phyloP scores from a whole-genome alignment of 2,113 vertebrate species.

The Hydrolagus affinis region DNA sequence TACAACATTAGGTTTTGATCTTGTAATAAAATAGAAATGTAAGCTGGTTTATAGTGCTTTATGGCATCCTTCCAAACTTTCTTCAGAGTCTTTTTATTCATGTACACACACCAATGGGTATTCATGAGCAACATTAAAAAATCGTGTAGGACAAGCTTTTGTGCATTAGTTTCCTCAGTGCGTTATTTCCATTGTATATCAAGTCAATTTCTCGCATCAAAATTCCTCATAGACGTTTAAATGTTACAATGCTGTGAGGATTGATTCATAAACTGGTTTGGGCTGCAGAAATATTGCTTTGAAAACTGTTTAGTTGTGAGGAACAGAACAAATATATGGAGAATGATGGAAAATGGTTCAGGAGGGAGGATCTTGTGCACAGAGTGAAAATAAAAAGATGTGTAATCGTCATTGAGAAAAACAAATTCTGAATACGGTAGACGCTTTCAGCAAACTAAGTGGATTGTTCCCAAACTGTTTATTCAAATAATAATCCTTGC shows the following conservation, averaged over 20 bases:
- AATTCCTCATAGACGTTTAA: constrained; percentile 33
- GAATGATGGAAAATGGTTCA: neutral
- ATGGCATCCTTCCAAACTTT: constrained; percentile 48
- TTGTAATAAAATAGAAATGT: constrained; percentile 44
- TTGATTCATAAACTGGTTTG: neutral
- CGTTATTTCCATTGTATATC: constrained; percentile 50
- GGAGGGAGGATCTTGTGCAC: neutral
- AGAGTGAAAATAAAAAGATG: constrained; percentile 44
- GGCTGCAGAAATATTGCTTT: constrained; percentile 48
- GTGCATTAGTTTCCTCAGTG: constrained; percentile 45
- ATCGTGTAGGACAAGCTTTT: constrained; percentile 46
- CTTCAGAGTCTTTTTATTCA: constrained; percentile 36
- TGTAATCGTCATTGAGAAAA: neutral
- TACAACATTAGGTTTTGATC: constrained; percentile 42
- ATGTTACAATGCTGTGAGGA: neutral
- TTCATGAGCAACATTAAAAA: constrained; percentile 49
- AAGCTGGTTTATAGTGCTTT: constrained; percentile 24
- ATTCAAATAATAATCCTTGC: too few relatives aligned
- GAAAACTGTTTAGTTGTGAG: constrained; percentile 58
- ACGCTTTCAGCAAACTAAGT: neutral
- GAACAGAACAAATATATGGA: constrained; percentile 50
- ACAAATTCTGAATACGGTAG: neutral
- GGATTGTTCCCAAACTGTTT: neutral
- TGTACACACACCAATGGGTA: constrained; percentile 40
- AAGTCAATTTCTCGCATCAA: constrained; percentile 47